Base-by-base conservation (phyloP, 2,113 vertebrate genomes). In the Leptodactylus fuscus region DNA sequence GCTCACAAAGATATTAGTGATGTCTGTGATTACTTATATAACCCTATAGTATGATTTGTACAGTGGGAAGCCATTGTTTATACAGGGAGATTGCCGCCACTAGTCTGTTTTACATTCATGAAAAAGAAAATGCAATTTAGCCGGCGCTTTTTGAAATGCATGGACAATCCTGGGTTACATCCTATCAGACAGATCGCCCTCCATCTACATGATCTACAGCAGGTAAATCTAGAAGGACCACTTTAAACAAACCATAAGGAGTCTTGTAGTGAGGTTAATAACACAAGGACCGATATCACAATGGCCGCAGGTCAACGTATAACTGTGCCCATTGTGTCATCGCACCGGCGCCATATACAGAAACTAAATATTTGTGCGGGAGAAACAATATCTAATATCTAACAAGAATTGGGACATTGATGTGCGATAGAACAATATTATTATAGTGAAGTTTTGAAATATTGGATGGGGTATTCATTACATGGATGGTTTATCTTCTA, bases 41-140 rank as follows among this genome's bases (percentile, higher is more conserved):
- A 32, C 36, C 76, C 51, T 58, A 27, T 36, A 34, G 15, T n/a
- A n/a, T n/a, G n/a, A n/a, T n/a, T n/a, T 24, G 48, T 71, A 71
- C 44, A 62, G 65, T 55, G 70, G 44, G 48, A 85, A 80, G 34
- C 76, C 80, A 71, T 85, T 85, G 76, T 85, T 85, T 85, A 85
- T 80, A 80, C 24, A 85, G 83, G 18, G 83, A 85, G 49, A 85
- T 85, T 85, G 83, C 58, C 44, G 60, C 76, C 44, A 48, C 65
- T 24, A 10, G 46, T 44, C 48, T 79, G 65, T 85, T 85, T 85
- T 85, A 85, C 83, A 85, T 85, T 69, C 83, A 85, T 85, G 65
- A 76, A 85, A 78, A 85, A n/a, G n/a, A 80, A 80, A 46, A 53
- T 55, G 75, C 83, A 80, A 85, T 85, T 85, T 85, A 80, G 76